Conservation (phyloP, 2,888 invertebrate genomes). For the Erebia epiphron region DNA sequence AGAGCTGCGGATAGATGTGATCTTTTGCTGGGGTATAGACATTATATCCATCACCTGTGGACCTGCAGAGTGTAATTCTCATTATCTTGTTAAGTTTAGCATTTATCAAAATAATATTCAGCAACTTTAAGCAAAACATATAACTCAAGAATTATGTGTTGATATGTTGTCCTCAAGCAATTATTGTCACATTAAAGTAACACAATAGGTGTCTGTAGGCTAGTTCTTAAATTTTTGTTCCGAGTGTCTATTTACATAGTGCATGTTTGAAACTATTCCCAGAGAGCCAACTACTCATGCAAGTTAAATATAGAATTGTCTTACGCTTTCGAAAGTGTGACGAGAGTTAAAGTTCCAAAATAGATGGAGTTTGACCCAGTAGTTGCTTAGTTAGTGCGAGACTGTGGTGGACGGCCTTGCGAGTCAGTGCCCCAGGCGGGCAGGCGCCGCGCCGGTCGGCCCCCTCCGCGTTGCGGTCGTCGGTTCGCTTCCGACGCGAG, state of each 20-base stretch:
- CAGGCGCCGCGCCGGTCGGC: conserved; percentile 2
- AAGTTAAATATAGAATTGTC: not conserved
- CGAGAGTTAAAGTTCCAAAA: conserved; percentile 4
- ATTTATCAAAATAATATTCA: no score
- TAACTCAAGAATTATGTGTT: no score
- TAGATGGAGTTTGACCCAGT: conserved; percentile 14
- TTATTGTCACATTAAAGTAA: no score
- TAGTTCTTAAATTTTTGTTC: not conserved
- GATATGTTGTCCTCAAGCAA: no score
- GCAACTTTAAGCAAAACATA: no score
- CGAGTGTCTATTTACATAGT: not conserved
- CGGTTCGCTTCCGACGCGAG: conserved; percentile 18
- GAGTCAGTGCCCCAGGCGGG: conserved; percentile 41
- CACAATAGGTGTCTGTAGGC: no score
- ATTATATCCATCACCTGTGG: no score
- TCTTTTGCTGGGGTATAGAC: no score
- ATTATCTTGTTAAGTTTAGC: no score
- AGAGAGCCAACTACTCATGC: not conserved
- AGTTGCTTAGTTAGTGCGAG: not conserved
- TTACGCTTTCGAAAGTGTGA: conserved; percentile 1
- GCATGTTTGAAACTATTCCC: not conserved
- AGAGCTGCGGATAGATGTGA: no score
- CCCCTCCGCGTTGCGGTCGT: conserved; percentile 12
- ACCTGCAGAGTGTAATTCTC: no score
- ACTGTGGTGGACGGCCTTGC: conserved; percentile 38